These are phyloP conservation scores for Dastarcus helophoroides DNA, from an alignment of 2,888 invertebrate genomes.

Conservation along the genomic window DNA sequence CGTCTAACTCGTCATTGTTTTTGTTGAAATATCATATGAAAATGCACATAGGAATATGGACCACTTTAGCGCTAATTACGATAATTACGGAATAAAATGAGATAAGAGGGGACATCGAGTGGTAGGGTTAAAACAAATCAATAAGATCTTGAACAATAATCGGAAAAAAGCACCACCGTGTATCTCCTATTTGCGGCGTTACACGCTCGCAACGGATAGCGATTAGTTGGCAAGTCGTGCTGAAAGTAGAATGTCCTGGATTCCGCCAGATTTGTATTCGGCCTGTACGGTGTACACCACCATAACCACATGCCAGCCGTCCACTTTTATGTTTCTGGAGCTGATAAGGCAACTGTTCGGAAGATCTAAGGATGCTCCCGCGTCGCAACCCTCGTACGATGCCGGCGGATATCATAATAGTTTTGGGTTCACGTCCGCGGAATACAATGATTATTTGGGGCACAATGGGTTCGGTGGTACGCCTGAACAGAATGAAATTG, in stretches of 20 bases:
- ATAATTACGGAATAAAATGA: too few species aligned
- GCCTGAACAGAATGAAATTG: constrained; percentile 6
- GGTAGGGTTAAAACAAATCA: too few species aligned
- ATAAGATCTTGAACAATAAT: too few species aligned
- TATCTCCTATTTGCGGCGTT: too few species aligned
- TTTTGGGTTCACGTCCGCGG: constrained; percentile 4
- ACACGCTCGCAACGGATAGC: too few species aligned
- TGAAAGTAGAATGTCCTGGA: constrained; percentile 41
- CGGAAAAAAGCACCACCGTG: too few species aligned
- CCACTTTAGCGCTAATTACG: too few species aligned
- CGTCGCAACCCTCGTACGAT: background rate
- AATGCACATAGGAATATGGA: too few species aligned
- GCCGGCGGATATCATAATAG: constrained; percentile 4
- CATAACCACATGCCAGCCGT: constrained; percentile 47
- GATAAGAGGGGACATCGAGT: too few species aligned
- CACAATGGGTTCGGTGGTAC: constrained; percentile 3
- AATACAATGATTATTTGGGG: constrained; percentile 6
- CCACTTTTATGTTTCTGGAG: constrained; percentile 47
- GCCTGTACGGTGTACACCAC: constrained; percentile 44
- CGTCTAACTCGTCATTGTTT: too few species aligned
- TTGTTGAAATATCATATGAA: too few species aligned
- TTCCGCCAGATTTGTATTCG: constrained; percentile 44
- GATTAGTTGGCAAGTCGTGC: too few species aligned
- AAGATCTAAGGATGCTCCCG: constrained; percentile 35
- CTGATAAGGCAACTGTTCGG: constrained; percentile 48